Base-by-base conservation (phyloP, 2,888 invertebrate genomes). In the Griposia aprilina region DNA sequence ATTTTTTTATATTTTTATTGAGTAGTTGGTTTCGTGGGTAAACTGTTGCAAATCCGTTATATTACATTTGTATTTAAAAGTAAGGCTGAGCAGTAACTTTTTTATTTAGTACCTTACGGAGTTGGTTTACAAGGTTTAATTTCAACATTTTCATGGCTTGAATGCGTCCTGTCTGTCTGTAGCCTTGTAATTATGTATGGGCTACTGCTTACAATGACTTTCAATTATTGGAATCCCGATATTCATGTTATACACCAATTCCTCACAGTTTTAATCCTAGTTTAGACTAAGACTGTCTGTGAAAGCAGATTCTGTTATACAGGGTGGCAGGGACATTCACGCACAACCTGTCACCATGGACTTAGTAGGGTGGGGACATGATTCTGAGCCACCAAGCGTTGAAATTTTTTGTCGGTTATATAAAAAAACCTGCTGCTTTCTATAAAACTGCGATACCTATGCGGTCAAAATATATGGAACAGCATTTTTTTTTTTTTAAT, bases 1-100 rank as follows among this genome's bases (percentile, higher is more conserved):
- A 80, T 85, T 85, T 85, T 75, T 82, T 60, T 65, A 77, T 73
- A n/a, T 81, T 82, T 83, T 60, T 62, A 78, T 68, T 55, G 55
- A 78, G 71, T 45, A 52, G 60, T 67, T 72, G 62, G 78, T 77
- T 87, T 78, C 74, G 65, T 68, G 72, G 50, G 68, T 75, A 69
- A 62, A 36, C 52, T 74, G 68, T 73, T 80, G 73, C 82, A 82
- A 78, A 85, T 74, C 30, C 30, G 60, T 73, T 73, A 55, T 63
- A 55, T 72, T 74, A 68, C n/a, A 66, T 75, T 84, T 75, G 66
- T 78, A 62, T 74, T 69, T 41, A 74, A 85, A 65, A 59, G 60
- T 74, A 69, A 52, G 63, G 36, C 62, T 70, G 11, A 7, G 10
- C 26, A 68, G 57, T 59, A 15, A 80, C 45, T 62, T 50, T 69